These are phyloP conservation scores for Drosophila neotestacea DNA, from an alignment of 2,888 invertebrate genomes.

Conservation along the genomic window DNA sequence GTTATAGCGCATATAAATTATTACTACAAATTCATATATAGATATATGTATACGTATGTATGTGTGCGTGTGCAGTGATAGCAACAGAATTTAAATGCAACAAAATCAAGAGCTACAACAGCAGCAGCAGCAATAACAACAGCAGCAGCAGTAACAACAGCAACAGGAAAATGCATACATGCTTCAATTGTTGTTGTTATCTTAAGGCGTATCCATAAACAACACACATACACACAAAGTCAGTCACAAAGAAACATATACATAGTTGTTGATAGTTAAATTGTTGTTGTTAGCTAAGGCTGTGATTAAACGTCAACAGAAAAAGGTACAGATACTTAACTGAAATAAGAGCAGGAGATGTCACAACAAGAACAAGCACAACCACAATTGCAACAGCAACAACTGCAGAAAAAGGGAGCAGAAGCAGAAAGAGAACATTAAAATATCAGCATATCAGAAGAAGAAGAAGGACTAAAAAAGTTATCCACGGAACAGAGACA, in stretches of 20 bases:
- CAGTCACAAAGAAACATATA: too few relatives aligned
- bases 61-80: constrained; percentile 52
- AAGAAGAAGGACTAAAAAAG: constrained; percentile 33
- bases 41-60: constrained; percentile 7
- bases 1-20: constrained; percentile 41
- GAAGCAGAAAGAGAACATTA: constrained; percentile 26
- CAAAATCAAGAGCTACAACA: constrained; percentile 29
- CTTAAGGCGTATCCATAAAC: constrained; percentile 31
- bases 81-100: constrained; percentile 67
- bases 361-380: constrained; percentile 13
- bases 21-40: constrained; percentile 8
- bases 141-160: not conserved
- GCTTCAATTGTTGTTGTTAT: constrained; percentile 59
- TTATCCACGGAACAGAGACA: constrained; percentile 28
- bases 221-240: not conserved
- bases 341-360: constrained; percentile 26
- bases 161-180: constrained; percentile 29
- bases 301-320: constrained; percentile 27
- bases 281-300: constrained; percentile 44
- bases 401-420: constrained; percentile 5
- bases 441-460: constrained; percentile 55
- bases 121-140: constrained; percentile 5
- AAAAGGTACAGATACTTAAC: not conserved
- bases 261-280: constrained; percentile 49
- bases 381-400: constrained; percentile 1